These are phyloP conservation scores for Eolophus roseicapilla DNA, from an alignment of 2,113 vertebrate species.

Conservation along the genomic window DNA sequence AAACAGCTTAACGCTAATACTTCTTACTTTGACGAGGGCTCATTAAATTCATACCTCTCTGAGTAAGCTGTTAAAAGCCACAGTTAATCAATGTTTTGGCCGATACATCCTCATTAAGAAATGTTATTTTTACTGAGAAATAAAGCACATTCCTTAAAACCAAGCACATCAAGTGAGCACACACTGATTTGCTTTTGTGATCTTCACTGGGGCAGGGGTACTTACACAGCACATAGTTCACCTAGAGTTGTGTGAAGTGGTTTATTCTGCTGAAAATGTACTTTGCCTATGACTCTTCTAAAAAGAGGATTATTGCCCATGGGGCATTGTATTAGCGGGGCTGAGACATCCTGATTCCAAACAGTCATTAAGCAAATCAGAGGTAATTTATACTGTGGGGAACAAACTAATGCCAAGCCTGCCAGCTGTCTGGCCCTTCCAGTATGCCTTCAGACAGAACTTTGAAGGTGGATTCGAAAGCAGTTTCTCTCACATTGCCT, in stretches of 20 bases:
- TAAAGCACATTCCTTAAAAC: not conserved
- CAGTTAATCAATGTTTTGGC: constrained; percentile 45
- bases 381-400: constrained; percentile 71
- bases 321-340: constrained; percentile 44
- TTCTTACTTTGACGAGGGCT: constrained; percentile 25
- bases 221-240: constrained; percentile 22
- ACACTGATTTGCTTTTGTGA: not conserved
- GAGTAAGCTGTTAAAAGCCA: constrained; percentile 55
- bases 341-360: constrained; percentile 67
- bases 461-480: constrained; percentile 7
- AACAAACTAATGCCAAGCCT: constrained; percentile 69
- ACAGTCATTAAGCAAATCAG: constrained; percentile 70
- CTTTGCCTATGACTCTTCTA: constrained; percentile 53
- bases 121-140: not conserved
- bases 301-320: constrained; percentile 58
- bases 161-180: not conserved
- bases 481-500: not conserved
- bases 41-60: constrained; percentile 52
- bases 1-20: constrained; percentile 53
- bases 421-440: constrained; percentile 70
- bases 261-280: constrained; percentile 55
- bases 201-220: not conserved
- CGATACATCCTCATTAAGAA: not conserved
- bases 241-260: constrained; percentile 54
- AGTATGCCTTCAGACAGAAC: constrained; percentile 46